Conservation (phyloP, 2,888 invertebrate genomes). For the Hyles lineata region DNA sequence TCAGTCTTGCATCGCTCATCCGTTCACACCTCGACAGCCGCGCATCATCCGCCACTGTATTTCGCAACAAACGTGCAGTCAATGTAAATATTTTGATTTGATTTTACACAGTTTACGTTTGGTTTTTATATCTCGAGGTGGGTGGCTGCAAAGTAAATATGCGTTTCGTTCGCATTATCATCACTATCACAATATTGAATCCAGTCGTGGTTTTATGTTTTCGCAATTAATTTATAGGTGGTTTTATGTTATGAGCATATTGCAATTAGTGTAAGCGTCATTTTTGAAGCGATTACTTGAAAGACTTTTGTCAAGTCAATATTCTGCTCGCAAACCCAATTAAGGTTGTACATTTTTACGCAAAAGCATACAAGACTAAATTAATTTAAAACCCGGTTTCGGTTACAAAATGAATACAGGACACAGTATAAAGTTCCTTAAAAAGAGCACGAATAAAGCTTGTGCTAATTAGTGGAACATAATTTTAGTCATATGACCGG, state of each 20-base stretch:
- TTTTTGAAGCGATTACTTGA: no score
- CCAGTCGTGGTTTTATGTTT: neutral
- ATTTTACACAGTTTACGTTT: neutral
- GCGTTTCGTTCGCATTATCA: constrained; percentile 2
- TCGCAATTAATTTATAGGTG: neutral
- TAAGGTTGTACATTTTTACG: no score
- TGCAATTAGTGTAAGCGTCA: neutral
- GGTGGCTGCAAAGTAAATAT: neutral
- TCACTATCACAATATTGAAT: neutral
- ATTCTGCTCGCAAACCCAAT: no score
- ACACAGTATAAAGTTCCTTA: neutral
- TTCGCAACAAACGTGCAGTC: constrained; percentile 31
- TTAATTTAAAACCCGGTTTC: no score
- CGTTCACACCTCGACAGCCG: constrained; percentile 44
- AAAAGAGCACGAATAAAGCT: neutral
- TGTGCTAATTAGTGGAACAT: neutral
- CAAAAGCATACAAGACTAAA: no score
- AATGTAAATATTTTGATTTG: constrained; percentile 34
- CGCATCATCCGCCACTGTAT: constrained; percentile 40
- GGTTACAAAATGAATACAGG: no score
- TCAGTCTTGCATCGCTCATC: constrained; percentile 50
- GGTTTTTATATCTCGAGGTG: constrained; percentile 1
- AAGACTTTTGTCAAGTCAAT: no score
- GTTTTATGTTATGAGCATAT: neutral
- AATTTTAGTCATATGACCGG: neutral